A percentile compares a stretch with the other conserved stretches of the same genome.
Conservation (phyloP, 2,888 invertebrate species). For the Drosophila ezoana region DNA sequence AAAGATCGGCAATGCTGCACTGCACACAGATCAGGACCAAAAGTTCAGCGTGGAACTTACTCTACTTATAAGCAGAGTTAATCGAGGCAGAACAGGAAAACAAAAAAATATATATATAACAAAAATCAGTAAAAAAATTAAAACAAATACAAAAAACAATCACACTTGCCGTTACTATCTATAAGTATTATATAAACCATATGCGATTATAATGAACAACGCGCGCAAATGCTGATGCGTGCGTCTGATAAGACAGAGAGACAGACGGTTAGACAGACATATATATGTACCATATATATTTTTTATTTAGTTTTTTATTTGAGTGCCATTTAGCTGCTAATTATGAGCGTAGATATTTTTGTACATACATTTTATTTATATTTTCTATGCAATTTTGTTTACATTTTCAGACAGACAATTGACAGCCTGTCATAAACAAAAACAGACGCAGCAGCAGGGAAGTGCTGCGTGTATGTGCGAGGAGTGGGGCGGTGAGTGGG, state of each 20-base stretch:
- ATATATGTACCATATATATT: not conserved
- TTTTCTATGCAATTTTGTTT: slow-evolving; percentile 57
- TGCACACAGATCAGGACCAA: slow-evolving; percentile 74
- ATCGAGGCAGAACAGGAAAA: slow-evolving; percentile 35
- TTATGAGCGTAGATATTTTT: slow-evolving; percentile 23
- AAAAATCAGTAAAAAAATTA: too few relatives aligned
- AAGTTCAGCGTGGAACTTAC: slow-evolving; percentile 68
- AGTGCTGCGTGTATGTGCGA: too few relatives aligned
- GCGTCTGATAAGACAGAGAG: slow-evolving; percentile 27
- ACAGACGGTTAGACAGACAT: not conserved
- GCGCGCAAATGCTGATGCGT: slow-evolving; percentile 24
- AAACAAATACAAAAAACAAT: slow-evolving; percentile 28
- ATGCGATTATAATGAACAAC: slow-evolving; percentile 6
- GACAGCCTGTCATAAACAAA: slow-evolving; percentile 66
- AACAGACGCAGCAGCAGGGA: slow-evolving; percentile 13
- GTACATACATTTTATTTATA: slow-evolving; percentile 9
- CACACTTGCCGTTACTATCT: slow-evolving; percentile 41
- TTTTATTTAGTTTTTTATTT: slow-evolving; percentile 2
- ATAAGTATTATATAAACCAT: slow-evolving; percentile 30
- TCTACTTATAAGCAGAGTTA: slow-evolving; percentile 29
- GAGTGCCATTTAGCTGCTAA: slow-evolving; percentile 44
- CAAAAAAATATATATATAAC: not conserved
- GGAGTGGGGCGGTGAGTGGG: not conserved
- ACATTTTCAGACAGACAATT: slow-evolving; percentile 66
- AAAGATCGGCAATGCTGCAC: slow-evolving; percentile 74